Conservation (phyloP, 2,888 invertebrate genomes). For the Dorcus parallelipipedus region DNA sequence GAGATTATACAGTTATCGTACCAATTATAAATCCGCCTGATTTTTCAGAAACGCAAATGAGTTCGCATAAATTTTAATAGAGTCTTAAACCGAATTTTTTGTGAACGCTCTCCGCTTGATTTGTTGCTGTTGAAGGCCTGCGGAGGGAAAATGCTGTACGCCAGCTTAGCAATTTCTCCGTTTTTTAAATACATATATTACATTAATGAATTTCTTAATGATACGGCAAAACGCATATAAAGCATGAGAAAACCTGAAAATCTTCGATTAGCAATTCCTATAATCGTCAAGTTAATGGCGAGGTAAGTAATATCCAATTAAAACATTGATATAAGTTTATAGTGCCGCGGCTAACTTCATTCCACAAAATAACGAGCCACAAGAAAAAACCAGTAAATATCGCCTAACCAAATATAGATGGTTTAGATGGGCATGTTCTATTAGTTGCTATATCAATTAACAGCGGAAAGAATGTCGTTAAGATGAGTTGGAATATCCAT, state of each 20-base stretch:
- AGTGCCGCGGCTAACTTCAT: slow-evolving; percentile 20
- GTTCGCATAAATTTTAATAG: neutral
- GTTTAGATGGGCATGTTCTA: slow-evolving; percentile 25
- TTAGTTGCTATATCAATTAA: slow-evolving; percentile 37
- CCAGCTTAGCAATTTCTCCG: neutral
- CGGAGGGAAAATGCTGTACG: neutral
- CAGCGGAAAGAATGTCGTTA: slow-evolving; percentile 32
- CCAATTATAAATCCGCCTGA: no score
- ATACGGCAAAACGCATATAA: neutral
- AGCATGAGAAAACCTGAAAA: slow-evolving; percentile 12
- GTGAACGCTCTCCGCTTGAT: neutral
- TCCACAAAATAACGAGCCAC: slow-evolving; percentile 16
- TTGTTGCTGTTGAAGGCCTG: neutral
- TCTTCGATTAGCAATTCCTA: slow-evolving; percentile 10
- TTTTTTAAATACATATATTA: neutral
- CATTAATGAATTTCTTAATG: slow-evolving; percentile 15
- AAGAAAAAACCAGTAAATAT: slow-evolving; percentile 22
- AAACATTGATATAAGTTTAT: slow-evolving; percentile 24
- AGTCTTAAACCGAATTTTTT: neutral
- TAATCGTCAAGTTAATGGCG: slow-evolving; percentile 6
- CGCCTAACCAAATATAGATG: slow-evolving; percentile 32
- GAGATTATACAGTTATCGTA: no score
- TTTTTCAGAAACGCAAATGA: no score
- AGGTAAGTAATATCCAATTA: slow-evolving; percentile 26
- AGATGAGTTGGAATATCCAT: slow-evolving; percentile 36